These are phyloP conservation scores for Dendrolimus kikuchii DNA, from an alignment of 1,140 invertebrate genomes.

Conservation along the genomic window DNA sequence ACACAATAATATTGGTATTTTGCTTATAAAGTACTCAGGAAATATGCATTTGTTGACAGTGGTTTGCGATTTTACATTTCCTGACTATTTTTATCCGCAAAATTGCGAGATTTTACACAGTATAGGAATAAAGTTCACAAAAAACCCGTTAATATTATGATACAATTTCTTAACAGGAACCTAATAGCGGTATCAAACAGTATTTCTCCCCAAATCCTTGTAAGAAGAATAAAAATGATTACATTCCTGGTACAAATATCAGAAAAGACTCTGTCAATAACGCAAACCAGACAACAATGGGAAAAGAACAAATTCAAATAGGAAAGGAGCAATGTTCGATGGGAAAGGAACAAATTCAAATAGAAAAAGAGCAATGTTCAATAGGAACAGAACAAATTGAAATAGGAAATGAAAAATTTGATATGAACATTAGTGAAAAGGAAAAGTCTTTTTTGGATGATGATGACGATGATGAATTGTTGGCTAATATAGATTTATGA, in stretches of 20 bases:
- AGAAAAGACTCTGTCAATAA: conserved; percentile 20
- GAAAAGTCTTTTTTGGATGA: conserved; percentile 48
- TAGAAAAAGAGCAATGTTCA: too few relatives aligned
- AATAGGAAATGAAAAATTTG: too few relatives aligned
- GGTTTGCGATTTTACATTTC: too few relatives aligned
- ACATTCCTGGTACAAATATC: conserved; percentile 63
- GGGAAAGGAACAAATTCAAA: too few relatives aligned
- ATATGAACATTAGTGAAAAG: conserved; percentile 5
- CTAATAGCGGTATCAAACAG: conserved; percentile 40
- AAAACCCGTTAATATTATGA: conserved; percentile 5
- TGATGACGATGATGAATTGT: conserved; percentile 57
- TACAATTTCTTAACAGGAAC: conserved; percentile 35
- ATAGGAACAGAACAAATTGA: too few relatives aligned
- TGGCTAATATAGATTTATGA: conserved; percentile 62
- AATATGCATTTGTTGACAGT: too few relatives aligned
- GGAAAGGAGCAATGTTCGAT: too few relatives aligned
- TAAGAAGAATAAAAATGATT: conserved; percentile 45
- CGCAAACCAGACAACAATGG: neutral
- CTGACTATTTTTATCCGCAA: too few relatives aligned
- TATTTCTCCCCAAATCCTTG: conserved; percentile 33
- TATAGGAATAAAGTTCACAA: conserved; percentile 3
- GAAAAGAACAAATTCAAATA: too few relatives aligned
- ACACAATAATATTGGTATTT: too few relatives aligned
- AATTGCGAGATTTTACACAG: too few relatives aligned
- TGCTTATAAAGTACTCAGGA: too few relatives aligned